Percentiles rank a stretch among this genome's conserved stretches.
These are phyloP conservation scores for Bombus difficillimus DNA, from an alignment of 1,140 invertebrate genomes.

Conservation along the genomic window DNA sequence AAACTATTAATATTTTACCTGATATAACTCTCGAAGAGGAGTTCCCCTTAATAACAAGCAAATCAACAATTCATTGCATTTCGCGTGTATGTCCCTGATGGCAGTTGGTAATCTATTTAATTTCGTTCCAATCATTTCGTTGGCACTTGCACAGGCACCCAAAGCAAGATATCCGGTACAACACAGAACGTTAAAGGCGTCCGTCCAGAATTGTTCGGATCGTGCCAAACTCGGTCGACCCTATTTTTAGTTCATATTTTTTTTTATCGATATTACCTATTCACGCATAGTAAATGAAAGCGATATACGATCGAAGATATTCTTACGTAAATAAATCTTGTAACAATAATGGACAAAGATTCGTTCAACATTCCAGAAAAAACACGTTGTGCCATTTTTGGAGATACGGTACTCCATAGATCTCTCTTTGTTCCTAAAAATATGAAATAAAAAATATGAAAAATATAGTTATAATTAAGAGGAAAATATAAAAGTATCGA, in stretches of 20 bases:
- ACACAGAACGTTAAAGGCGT: slow-evolving; percentile 89
- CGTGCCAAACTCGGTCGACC: slow-evolving; percentile 85
- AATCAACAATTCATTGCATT: slow-evolving; percentile 89
- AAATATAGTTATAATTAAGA: background rate
- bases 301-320: background rate
- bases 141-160: slow-evolving; percentile 84
- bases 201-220: slow-evolving; percentile 86
- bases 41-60: slow-evolving; percentile 88
- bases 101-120: slow-evolving; percentile 84
- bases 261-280: background rate
- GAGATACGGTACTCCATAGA: slow-evolving; percentile 91
- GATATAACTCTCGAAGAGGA: slow-evolving; percentile 88
- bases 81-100: slow-evolving; percentile 89
- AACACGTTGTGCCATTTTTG: slow-evolving; percentile 90
- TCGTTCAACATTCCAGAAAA: slow-evolving; percentile 92
- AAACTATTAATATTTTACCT: slow-evolving; percentile 82
- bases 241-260: slow-evolving; percentile 73
- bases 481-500: background rate
- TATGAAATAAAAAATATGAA: slow-evolving; percentile 10
- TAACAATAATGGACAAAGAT: slow-evolving; percentile 89
- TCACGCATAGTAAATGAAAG: background rate
- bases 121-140: slow-evolving; percentile 85
- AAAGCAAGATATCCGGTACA: slow-evolving; percentile 88
- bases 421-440: slow-evolving; percentile 87
- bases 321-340: slow-evolving; percentile 88